Evolutionary conservation across 1,140 invertebrate genomes (phyloP), one percentile per base, ranked within the genome.

Genomic region (Lasioglossum baleicum): DNA sequence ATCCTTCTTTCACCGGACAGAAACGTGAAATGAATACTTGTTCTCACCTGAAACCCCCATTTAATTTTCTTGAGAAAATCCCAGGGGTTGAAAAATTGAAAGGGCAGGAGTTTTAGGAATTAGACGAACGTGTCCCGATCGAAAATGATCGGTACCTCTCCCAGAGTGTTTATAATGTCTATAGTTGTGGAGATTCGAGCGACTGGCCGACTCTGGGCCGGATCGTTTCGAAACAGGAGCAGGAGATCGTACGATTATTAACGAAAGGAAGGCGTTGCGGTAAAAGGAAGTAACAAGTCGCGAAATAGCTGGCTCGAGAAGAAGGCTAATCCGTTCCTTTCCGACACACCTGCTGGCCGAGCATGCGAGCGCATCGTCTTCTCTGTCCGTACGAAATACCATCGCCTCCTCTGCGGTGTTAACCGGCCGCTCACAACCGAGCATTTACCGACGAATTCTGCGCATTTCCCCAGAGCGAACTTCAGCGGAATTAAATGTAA

Each of bases 241-340:
- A 69, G 58, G 83, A 78, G 79, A 84, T 81, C 15, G 79, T 56
- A 63, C 61, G 79, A 83, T 84, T 85, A 84, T 85, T 85, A 85
- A 84, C 80, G 84, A 85, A 85, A 85, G 84, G 75, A 82, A 85
- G 84, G 73, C 83, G 75, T 42, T 64, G 63, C 22, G 63, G 80
- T 69, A 79, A 85, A 85, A 84, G 74, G 80, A 78, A 85, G 79
- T 67, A 82, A 75, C 79, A 78, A 82, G 74, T 68, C 15, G 83
- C 66, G 60, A 81, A 81, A 82, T 79, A 40, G 67, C 71, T 74
- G 67, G 42, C 51, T 68, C 48, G 7, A 58, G 68, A 82, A 85
- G 83, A 85, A 85, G 84, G 80, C 84, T 84, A 82, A 80, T 74
- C 78, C 58, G 65, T 61, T 81, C 60, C 68, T 75, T 72, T 76